Evolutionary conservation across 2,113 vertebrate species (phyloP), one percentile per base, ranked within the genome.

Genomic region (Machaerirhynchus nigripectus): DNA sequence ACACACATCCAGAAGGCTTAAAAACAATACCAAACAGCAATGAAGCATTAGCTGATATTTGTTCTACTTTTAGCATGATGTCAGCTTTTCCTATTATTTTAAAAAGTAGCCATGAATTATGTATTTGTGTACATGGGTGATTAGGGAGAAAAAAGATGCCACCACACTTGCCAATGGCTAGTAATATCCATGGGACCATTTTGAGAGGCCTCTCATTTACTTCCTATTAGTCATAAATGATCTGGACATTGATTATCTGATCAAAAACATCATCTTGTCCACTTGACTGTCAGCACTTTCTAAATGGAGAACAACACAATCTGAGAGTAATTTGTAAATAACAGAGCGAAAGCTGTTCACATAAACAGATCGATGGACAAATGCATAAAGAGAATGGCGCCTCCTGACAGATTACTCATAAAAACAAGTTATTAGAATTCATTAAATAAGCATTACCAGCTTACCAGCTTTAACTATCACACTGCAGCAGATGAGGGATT

Each of bases 271-370:
- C 17, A 52, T 86, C 71, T 68, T 84, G 56, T 63, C 76, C 74
- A 78, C 52, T 92, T 1, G 0, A 24, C 73, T 84, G 64, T 81
- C 79, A 84, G 63, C 42, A 65, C 42, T 78, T 85, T 90, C 22
- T 47, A 86, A 69, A 88, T 52, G 46, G 15, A 61, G 47, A 88
- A 55, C 56, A 90, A 31, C n/a, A 31, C 14, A 77, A 40, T 68
- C 59, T 74, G 63, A 86, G 42, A 81, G 84, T 46, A 85, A 94
- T 90, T 84, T 84, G 79, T 75, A 93, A 95, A 78, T 59, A 93
- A 81, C 15, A 74, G 71, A 56, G 63, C 0, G 0, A 96, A 93
- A 92, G 68, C 47, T 86, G 59, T 90, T 88, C 79, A 89, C 0
- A 0, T 67, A 90, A 95, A 84, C 59, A 86, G 87, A 94, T 95